Percentiles rank a stretch among this genome's conserved stretches.
Evolutionary conservation across 2,113 vertebrate genomes (phyloP).

Genomic region (Aramus guarauna): DNA sequence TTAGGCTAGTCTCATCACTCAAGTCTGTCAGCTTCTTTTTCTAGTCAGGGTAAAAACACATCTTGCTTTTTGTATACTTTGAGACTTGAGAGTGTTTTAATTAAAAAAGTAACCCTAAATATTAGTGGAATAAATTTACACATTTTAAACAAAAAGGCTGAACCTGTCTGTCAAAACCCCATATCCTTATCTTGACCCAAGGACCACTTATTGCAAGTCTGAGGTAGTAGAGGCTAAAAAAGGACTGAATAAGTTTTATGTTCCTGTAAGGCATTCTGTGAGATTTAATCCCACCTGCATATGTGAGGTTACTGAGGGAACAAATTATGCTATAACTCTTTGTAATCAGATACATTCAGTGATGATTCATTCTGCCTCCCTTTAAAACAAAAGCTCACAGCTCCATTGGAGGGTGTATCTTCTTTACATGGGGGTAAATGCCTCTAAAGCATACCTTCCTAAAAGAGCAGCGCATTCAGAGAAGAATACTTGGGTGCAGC

Average conservation of each 20-base stretch:
- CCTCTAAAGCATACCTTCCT: accelerated
- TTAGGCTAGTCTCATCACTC: background rate
- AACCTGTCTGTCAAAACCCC: background rate
- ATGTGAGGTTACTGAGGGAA: background rate
- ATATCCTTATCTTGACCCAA: background rate
- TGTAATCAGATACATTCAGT: background rate
- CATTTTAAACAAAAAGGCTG: background rate
- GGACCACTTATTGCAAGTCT: background rate
- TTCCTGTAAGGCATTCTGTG: background rate
- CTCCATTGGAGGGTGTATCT: background rate
- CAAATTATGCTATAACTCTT: background rate
- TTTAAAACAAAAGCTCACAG: background rate
- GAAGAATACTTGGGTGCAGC: background rate
- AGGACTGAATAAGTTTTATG: background rate
- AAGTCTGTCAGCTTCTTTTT: background rate
- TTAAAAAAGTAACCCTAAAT: background rate
- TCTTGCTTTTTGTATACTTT: background rate
- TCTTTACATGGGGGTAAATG: background rate
- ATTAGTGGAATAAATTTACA: background rate
- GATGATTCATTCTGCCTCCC: background rate
- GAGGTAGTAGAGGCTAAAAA: background rate
- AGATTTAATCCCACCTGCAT: background rate
- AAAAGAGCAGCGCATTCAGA: background rate
- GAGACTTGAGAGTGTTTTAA: background rate
- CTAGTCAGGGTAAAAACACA: background rate